phyloP scores from a whole-genome alignment of 2,888 invertebrate species.

The Tipula helvola region DNA sequence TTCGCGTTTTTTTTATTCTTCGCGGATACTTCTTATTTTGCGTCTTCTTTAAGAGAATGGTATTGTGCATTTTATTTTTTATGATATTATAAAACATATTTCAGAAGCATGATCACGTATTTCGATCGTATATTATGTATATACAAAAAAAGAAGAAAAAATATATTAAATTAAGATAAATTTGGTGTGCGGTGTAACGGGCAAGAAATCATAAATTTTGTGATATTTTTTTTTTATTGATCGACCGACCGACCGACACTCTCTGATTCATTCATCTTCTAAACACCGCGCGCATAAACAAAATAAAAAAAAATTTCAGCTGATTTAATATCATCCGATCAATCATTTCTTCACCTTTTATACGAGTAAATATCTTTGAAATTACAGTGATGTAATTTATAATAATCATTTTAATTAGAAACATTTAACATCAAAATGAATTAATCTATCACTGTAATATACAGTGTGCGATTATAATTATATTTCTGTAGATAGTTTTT shows the following conservation, averaged over 20 bases:
- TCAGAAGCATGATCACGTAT: conserved; percentile 4
- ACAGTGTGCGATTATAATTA: not conserved
- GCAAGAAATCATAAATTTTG: not conserved
- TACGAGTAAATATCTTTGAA: not conserved
- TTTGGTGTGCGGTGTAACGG: not conserved
- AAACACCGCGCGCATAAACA: not conserved
- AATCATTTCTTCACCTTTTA: not conserved
- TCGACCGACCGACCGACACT: not conserved
- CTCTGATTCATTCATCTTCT: not conserved
- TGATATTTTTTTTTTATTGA: not conserved
- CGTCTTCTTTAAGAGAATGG: not conserved
- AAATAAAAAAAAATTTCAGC: not conserved
- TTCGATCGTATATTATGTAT: not conserved
- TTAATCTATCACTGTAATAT: not conserved
- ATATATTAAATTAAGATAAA: not conserved
- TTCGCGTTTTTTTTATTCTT: not conserved
- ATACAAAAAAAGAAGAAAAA: not conserved
- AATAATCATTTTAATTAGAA: conserved; percentile 4
- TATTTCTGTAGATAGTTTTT: not conserved
- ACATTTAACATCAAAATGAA: not conserved
- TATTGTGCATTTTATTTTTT: not conserved
- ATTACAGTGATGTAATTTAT: not conserved
- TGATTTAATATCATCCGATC: not conserved
- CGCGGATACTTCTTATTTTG: not conserved
- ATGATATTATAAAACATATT: not conserved